Evolutionary conservation across 2,888 invertebrate species (phyloP), one percentile per base, ranked within the genome.

Genomic region (Tetramorium bicarinatum): DNA sequence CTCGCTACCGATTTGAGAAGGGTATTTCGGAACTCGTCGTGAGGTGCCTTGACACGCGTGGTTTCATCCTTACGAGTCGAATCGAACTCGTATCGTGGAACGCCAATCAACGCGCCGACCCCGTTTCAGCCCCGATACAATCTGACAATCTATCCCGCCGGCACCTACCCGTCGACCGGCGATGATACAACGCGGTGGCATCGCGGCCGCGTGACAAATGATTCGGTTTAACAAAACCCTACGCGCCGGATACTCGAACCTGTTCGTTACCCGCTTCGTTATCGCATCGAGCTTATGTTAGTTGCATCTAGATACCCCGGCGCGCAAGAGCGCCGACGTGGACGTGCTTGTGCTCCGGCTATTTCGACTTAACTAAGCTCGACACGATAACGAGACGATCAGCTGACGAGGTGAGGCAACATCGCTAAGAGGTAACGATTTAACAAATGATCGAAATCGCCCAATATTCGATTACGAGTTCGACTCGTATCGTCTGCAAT

Each of bases 171-270:
- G 82, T 84, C 81, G 75, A 59, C 41, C 67, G 34, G 18, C 75
- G 87, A 82, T 54, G 66, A 79, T 89, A 83, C 86, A 67, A 76
- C 72, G 69, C 74, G 76, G 74, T 79, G 83, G 83, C 75, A 84
- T 80, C 74, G 86, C 54, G 61, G 61, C 72, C 67, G 86, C 83
- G 89, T 92, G 91, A 92, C 91, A 92, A 92, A 92, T 91, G 92
- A 92, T 91, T 87, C 89, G 90, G 83, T 89, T 87, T 88, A 87
- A 91, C 88, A 87, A 89, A 92, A 92, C 87, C 84, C 85, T 86
- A 80, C 81, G 29, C 15, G 15, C 64, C 72, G 76, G 49, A 67
- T 79, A 59, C 66, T 62, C 67, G 72, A 83, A 79, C 67, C 66
- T 29, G 82, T 86, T 91, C 91, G 89, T 90, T 90, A 86, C 85